Conservation (phyloP, 2,113 vertebrate genomes). For the Rhea pennata region DNA sequence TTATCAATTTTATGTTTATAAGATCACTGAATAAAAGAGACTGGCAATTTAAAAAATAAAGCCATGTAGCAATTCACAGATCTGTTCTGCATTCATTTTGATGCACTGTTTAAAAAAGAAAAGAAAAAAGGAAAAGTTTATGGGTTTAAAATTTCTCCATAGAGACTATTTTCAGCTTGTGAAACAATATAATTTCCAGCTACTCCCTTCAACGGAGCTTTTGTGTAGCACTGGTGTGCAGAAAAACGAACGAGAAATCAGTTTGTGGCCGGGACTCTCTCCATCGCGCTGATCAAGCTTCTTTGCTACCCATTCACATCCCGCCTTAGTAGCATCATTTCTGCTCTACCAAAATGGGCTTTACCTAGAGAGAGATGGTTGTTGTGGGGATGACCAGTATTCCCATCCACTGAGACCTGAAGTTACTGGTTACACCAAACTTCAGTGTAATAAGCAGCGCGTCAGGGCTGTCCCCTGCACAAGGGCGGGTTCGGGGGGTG, state of each 20-base stretch:
- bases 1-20: conserved; percentile 22
- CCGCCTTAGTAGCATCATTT: neutral
- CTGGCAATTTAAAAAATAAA: conserved; percentile 44
- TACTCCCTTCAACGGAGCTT: conserved; percentile 24
- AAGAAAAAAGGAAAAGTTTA: conserved; percentile 19
- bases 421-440: neutral
- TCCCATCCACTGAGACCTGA: neutral
- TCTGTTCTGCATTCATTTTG: conserved; percentile 32
- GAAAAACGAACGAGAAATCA: conserved; percentile 42
- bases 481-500: neutral
- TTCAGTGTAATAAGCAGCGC: fast-evolving
- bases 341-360: neutral
- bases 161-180: conserved; percentile 59
- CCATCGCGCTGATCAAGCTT: neutral
- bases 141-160: conserved; percentile 44
- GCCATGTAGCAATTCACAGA: neutral
- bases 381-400: neutral
- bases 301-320: conserved; percentile 47
- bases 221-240: neutral
- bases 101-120: neutral
- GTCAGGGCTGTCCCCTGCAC: neutral
- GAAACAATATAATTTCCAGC: conserved; percentile 44
- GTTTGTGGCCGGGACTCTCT: conserved; percentile 16
- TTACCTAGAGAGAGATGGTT: neutral
- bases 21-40: neutral